Base-by-base conservation (phyloP, 1,140 invertebrate genomes). In the Formica exsecta region DNA sequence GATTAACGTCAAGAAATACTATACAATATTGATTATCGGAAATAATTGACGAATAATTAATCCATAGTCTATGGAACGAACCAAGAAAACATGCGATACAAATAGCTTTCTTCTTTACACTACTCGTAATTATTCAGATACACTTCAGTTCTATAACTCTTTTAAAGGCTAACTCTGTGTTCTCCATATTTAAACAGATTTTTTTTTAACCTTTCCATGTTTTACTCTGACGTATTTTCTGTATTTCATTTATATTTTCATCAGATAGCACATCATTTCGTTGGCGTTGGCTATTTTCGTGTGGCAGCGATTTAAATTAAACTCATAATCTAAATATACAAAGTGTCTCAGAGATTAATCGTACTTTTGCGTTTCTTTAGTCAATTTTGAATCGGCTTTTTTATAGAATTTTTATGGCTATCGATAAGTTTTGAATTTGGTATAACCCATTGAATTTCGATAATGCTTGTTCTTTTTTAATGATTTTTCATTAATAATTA, bases 1-100 rank as follows among this genome's bases (percentile, higher is more conserved):
- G 54, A 80, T 70, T 70, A 57, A 36, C 54, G 51, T 61, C 19
- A 71, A 81, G 25, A 68, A 80, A 25, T 44, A 36, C 16, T 44
- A 19, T 25, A n/a, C 66, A 9, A 32, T 44, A 41, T 57, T 70
- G 77, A 71, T 80, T 80, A 57, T 71, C 22, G 22, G 66, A 61
- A 61, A 44, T 70, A 83, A 74, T 83, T 74, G 68, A 74, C 38
- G 13, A 44, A 54, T 73, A 59, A 73, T 73, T 73, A 64, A 79
- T 79, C 4, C 9, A 22, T 4, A 5, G 19, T 48, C 11, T 68
- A 70, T 70, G 9, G 76, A 80, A 11, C 61, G 38, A 22, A 44
- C 9, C 59, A 29, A 51, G 61, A 32, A 44, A 48, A 41, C 2
- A 19, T 4, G 51, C 32, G 41, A 36, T 19, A 51, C 19, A 54